Evolutionary conservation across 2,797 vertebrate species (phyloP).

Genomic region (Lepilemur ruficaudatus): DNA sequence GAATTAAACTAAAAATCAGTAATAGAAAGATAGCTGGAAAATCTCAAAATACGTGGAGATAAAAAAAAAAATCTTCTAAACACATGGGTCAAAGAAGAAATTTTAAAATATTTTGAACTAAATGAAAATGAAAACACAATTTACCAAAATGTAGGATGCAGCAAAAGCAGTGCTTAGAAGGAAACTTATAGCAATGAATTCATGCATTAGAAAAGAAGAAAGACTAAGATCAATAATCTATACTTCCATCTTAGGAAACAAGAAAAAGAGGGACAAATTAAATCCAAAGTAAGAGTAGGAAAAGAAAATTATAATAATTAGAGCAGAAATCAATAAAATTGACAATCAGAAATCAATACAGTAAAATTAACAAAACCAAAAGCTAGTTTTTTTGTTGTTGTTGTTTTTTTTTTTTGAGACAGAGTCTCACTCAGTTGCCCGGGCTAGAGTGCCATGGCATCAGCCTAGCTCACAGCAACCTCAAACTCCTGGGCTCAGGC

Average conservation of each 20-base stretch:
- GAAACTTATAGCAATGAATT: neutral
- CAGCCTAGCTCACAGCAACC: no score
- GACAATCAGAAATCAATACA: neutral
- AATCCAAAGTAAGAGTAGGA: neutral
- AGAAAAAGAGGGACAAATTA: neutral
- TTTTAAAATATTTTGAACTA: neutral
- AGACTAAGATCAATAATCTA: neutral
- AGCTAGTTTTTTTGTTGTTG: neutral
- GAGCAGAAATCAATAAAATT: neutral
- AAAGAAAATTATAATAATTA: neutral
- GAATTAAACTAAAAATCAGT: neutral
- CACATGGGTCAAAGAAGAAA: neutral
- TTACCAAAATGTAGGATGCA: neutral
- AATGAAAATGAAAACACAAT: neutral
- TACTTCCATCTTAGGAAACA: neutral
- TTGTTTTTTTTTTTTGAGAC: no score
- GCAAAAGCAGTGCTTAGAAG: neutral
- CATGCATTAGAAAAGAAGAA: neutral
- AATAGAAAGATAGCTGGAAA: neutral
- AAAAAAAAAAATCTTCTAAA: neutral
- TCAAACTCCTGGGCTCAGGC: no score
- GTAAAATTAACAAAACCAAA: slow-evolving; percentile 2
- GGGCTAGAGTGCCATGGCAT: no score
- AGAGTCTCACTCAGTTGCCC: no score
- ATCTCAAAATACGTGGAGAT: neutral